Evolutionary conservation across 1,140 invertebrate species (phyloP), one percentile per base, ranked within the genome.

Genomic region (Batillaria attramentaria): DNA sequence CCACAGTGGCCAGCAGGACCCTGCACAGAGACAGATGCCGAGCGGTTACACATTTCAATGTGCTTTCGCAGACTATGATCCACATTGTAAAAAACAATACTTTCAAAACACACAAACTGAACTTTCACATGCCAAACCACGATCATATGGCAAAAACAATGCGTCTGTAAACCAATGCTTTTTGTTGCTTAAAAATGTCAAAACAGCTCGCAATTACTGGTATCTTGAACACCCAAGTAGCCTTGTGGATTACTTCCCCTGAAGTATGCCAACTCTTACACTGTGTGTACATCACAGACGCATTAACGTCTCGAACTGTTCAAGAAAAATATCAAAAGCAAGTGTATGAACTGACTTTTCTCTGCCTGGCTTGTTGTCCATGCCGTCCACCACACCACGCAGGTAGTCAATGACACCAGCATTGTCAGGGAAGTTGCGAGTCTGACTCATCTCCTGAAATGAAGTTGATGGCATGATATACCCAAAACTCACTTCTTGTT

Each of bases 321-420:
- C 3, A 42, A 46, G n/a, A 24, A 31, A 70, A 5, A 42, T n/a
- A n/a, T n/a, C n/a, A n/a, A 72, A 31, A 50, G 28, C 31, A 0
- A n/a, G n/a, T n/a, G n/a, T n/a, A n/a, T n/a, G n/a, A n/a, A n/a
- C 73, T 79, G 74, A 87, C 86, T 81, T 86, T 76, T 87, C 86
- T 42, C 83, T 72, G 39, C 86, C 86, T 68, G 86, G 86, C 78
- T 87, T 87, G 73, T 86, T 82, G 37, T 84, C 85, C 41, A 79
- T 83, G 0, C 78, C 78, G 72, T 87, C 74, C 16, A 82, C 73
- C 16, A 85, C 78, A 20, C 20, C 75, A 57, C 84, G 72, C 79
- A 83, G 81, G 43, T 79, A 68, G 18, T 81, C 78, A 2, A 87
- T 39, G 1, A 86, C 37, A 5, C 79, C 76, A 0, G 81, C 35